Conservation (phyloP, 2,113 vertebrate genomes). For the Equus quagga region DNA sequence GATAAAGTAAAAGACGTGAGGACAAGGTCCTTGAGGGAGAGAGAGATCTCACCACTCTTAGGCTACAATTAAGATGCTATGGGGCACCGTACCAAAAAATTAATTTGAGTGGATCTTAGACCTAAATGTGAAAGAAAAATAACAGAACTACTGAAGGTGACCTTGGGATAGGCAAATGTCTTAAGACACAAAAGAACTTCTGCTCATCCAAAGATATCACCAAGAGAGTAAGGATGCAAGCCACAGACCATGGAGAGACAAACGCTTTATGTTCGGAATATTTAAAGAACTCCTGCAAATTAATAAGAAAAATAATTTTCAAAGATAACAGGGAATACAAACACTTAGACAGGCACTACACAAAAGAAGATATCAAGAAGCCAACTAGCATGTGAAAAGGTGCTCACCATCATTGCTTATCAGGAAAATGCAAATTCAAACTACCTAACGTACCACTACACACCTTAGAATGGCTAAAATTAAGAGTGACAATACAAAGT, state of each 20-base stretch:
- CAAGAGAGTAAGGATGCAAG: background rate
- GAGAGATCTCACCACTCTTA: background rate
- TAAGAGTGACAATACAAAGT: background rate
- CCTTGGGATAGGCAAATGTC: background rate
- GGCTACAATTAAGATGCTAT: background rate
- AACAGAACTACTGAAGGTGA: constrained; percentile 16
- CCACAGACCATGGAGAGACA: background rate
- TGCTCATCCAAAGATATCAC: background rate
- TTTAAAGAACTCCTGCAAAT: background rate
- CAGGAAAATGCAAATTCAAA: background rate
- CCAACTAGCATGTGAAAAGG: background rate
- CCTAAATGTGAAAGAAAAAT: background rate
- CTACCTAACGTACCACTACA: background rate
- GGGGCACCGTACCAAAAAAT: background rate
- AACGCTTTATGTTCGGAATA: background rate
- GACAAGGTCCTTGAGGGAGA: background rate
- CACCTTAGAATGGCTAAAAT: background rate
- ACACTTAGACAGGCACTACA: background rate
- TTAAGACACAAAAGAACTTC: constrained; percentile 1
- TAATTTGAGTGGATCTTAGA: background rate
- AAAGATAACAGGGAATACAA: background rate
- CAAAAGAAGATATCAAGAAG: constrained; percentile 2
- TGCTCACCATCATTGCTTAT: background rate
- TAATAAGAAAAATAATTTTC: background rate
- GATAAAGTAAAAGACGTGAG: background rate